Base-by-base conservation (phyloP, 2,797 vertebrate genomes). In the Parotocinclus haroldoi region DNA sequence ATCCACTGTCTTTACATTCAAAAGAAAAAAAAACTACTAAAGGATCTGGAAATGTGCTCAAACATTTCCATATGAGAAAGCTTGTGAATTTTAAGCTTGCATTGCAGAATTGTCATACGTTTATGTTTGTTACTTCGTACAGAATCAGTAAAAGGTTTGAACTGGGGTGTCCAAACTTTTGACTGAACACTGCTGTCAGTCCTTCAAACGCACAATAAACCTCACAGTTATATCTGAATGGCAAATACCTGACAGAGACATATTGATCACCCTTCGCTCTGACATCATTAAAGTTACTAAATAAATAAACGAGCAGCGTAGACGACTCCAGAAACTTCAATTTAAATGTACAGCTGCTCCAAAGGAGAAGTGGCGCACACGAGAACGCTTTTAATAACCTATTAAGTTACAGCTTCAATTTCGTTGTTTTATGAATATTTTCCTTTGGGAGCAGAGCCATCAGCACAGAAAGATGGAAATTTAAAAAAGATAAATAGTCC, bases 341-440 rank as follows among this genome's bases (percentile, higher is more conserved):
- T 97, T 96, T 95, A 97, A 95, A 98, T 96, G 95, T 97, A 98
- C 94, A 95, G 93, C 92, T 84, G 91, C 81, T 91, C 92, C 93
- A 94, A 96, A 96, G 92, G 91, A 95, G 81, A 95, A 93, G 94
- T 97, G 94, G 96, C 96, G 95, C 94, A 94, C 95, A 97, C 93
- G 93, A 92, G 96, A 93, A 94, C 57, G 53, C 44, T 91, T 95
- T 93, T 98, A 98, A 98, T 97, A 96, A 98, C 95, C 96, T 96
- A 96, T 96, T 97, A 98, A 96, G 94, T 97, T 96, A 98, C 92
- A 93, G 96, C 95, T 98, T 97, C 94, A 98, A 98, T 98, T 98
- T 96, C 91, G 90, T 53, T 60, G 57, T 98, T 99, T 98, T 97
- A 98, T 98, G 93, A 96, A 98, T 96, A 96, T 98, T 98, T 99